Evolutionary conservation across 2,888 invertebrate species (phyloP), one percentile per base, ranked within the genome.

Genomic region (Mesodorylaimus sp.): DNA sequence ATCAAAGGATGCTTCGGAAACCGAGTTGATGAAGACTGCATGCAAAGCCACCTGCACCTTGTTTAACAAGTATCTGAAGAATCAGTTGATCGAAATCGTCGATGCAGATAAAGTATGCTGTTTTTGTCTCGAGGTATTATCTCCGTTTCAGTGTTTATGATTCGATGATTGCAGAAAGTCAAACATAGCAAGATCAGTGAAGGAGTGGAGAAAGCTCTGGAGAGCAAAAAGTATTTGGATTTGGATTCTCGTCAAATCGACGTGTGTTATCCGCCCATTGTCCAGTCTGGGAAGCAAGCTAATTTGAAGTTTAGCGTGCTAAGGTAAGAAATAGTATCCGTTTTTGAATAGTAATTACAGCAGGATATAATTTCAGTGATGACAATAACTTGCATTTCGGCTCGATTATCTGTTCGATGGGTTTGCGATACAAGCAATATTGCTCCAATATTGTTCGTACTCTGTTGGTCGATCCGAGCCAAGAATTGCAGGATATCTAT

Each of bases 211-310:
- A 76, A 80, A 16, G 89, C 89, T 1, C 77, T 91, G 60, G 78
- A 79, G 21, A 23, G n/a, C 41, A 89, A 89, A 65, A 93, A 95
- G 70, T 91, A 88, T 69, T 85, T 93, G 1, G 83, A 84, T 1
- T 81, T 88, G 1, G 91, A 91, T 70, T 77, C 80, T 2, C 77
- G 78, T 26, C 82, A 88, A 67, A 76, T 95, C 2, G 95, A 97
- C 63, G 85, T 89, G 79, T 97, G 95, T 65, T 99, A 95, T 67
- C 89, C 93, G 0, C 86, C 97, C 0, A 99, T 99, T 52, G 87
- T 99, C 61, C 97, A 97, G 68, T 95, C 93, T 32, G 97, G 97
- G 7, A 95, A 93, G n/a, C 80, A 83, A 64, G 97, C 95, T 71
- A 84, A 81, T 63, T 75, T 99, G 43, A 99, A 97, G 70, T 97